Evolutionary conservation across 1,140 invertebrate species (phyloP).

Genomic region (Orchestia grillus): DNA sequence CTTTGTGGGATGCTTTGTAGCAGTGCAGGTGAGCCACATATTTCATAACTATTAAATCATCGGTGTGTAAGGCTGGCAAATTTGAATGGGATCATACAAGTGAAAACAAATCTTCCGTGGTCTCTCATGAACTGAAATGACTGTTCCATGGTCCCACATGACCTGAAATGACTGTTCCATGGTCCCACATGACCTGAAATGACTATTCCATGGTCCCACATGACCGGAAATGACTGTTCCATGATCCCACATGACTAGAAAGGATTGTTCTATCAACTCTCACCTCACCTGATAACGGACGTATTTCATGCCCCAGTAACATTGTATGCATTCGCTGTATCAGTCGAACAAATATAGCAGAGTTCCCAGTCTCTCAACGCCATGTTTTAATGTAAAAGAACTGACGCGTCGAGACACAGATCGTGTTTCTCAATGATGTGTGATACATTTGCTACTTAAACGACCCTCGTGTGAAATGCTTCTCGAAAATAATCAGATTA

Average conservation of each 20-base stretch:
- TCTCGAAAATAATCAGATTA: too few relatives aligned
- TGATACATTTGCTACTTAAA: background rate
- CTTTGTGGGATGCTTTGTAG: too few relatives aligned
- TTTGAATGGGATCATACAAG: background rate
- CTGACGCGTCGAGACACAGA: background rate
- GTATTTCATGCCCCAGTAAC: too few relatives aligned
- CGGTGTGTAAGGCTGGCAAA: too few relatives aligned
- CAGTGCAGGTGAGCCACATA: too few relatives aligned
- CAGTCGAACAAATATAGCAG: background rate
- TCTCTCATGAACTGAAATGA: background rate
- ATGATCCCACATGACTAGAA: too few relatives aligned
- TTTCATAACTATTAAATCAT: too few relatives aligned
- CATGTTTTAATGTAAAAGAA: background rate
- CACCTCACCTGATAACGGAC: too few relatives aligned
- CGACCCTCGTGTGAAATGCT: too few relatives aligned
- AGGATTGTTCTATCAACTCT: too few relatives aligned
- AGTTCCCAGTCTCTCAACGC: background rate
- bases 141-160: background rate
- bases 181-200: background rate
- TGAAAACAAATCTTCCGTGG: background rate
- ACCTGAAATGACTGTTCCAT: background rate
- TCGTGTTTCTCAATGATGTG: background rate
- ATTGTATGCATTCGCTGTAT: too few relatives aligned
- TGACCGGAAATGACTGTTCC: background rate
- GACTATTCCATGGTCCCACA: background rate